Evolutionary conservation across 2,113 vertebrate species (phyloP), one percentile per base, ranked within the genome.

Genomic region (Arenaria interpres): DNA sequence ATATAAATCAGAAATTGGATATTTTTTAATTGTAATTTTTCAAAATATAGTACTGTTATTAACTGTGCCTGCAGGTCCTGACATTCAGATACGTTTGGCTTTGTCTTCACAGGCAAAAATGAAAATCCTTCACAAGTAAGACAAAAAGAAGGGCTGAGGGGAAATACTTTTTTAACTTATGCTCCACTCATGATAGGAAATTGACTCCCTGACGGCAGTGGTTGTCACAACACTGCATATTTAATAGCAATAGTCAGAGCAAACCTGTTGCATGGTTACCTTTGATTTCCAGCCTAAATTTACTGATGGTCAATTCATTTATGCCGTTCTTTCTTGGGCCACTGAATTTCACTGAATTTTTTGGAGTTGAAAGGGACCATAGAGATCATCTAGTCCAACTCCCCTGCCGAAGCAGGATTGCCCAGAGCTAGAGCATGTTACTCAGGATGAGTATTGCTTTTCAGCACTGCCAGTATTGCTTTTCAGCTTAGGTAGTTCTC

Each of bases 1-100:
- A 89, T 94, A 94, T 93, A 96, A 96, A 96, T 93, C 93, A 97
- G 92, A 86, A 92, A 93, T 54, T 74, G 60, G 90, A 87, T 93
- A 86, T 90, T 93, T 90, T 91, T 95, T 79, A 90, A 66, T 96
- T 71, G 78, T 71, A 39, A 35, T 85, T 93, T 94, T 91, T 92
- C 63, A 94, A 92, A 96, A 93, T 89, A 51, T 28, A 79, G 12
- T 84, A 27, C 37, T 75, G 68, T 77, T 90, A 77, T 72, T 90
- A 71, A 84, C 82, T 79, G 25, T 85, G 90, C 90, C 92, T 90
- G 39, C 79, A 92, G 88, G 92, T 93, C 64, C 66, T 88, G 90
- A 93, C 92, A 92, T 77, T 94, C 82, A 7, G 8, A 81, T 88
- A 56, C 23, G 45, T 86, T 95, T 95, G 76, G 25, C 76, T 95